phyloP scores from a whole-genome alignment of 2,113 vertebrate genomes.

The Syngnathus floridae region DNA sequence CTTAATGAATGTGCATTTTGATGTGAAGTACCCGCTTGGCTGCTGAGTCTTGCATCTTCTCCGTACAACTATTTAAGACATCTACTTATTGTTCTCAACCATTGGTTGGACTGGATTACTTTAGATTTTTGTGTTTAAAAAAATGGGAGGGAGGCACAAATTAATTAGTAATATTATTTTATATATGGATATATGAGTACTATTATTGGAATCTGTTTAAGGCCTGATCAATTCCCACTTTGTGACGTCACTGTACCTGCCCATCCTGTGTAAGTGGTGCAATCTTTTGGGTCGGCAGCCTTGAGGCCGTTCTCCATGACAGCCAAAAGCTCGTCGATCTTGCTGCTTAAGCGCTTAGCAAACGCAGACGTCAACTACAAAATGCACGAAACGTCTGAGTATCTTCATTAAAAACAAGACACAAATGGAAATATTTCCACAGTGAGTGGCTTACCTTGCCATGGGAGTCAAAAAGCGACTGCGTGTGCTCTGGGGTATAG shows the following conservation, averaged over 20 bases:
- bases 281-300: conserved; percentile 82
- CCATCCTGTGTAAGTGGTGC: conserved; percentile 89
- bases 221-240: neutral
- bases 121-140: too few species aligned
- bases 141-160: too few species aligned
- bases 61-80: too few species aligned
- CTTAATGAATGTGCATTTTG: too few species aligned
- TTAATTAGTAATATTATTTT: too few species aligned
- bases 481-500: conserved; percentile 69
- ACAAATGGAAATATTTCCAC: neutral
- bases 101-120: too few species aligned
- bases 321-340: conserved; percentile 81
- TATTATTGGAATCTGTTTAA: neutral
- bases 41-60: too few species aligned
- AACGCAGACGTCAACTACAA: conserved; percentile 82
- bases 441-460: conserved; percentile 76
- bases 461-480: conserved; percentile 74
- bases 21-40: too few species aligned
- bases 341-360: conserved; percentile 76
- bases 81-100: too few species aligned
- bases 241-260: conserved; percentile 68
- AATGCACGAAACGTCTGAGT: neutral
- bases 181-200: too few species aligned
- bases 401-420: neutral
- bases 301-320: conserved; percentile 85